Conservation (phyloP, 2,797 vertebrate genomes). For the Pteropus rufus region DNA sequence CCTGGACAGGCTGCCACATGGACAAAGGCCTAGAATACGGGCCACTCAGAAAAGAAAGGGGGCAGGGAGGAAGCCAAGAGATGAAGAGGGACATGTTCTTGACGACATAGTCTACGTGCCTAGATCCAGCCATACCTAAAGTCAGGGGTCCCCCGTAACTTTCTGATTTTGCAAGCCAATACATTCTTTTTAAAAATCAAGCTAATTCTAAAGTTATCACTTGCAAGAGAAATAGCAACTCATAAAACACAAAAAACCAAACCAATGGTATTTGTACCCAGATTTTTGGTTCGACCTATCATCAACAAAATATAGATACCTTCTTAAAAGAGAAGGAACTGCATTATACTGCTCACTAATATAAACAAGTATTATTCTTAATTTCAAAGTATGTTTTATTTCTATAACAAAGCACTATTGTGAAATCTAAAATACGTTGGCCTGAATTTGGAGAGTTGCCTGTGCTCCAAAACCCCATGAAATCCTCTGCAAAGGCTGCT, state of each 20-base stretch:
- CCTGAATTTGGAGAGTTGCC: neutral
- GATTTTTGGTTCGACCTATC: neutral
- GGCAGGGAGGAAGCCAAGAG: neutral
- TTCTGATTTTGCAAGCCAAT: neutral
- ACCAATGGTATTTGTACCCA: neutral
- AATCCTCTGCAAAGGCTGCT: neutral
- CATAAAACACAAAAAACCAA: neutral
- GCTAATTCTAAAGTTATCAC: neutral
- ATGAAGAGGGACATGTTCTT: neutral
- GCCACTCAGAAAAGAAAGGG: neutral
- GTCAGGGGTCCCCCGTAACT: neutral
- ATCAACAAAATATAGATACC: neutral
- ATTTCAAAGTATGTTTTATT: neutral
- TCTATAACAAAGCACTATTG: neutral
- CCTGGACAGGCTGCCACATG: too few species aligned
- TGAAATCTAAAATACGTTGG: neutral
- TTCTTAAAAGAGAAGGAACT: neutral
- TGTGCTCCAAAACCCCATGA: too few species aligned
- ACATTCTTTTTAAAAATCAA: neutral
- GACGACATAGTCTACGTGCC: neutral
- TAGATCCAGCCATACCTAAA: neutral
- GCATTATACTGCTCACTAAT: neutral
- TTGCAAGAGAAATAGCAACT: neutral
- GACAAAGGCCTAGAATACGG: neutral
- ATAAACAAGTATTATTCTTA: neutral